Evolutionary conservation across 2,797 vertebrate genomes (phyloP).

Genomic region (Gymnodraco acuticeps): DNA sequence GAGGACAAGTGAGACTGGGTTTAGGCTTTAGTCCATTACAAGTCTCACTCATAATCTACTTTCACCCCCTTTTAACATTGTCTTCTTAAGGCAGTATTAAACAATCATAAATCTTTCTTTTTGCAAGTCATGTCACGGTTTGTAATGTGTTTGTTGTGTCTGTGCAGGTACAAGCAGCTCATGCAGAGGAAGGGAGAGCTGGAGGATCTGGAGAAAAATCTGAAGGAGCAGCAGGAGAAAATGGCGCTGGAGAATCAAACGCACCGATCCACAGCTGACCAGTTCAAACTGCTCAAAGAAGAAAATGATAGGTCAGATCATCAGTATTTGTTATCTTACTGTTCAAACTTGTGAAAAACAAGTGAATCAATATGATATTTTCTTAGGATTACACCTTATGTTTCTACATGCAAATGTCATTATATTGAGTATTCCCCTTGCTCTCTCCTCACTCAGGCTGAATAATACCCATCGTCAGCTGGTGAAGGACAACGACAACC

Average conservation of each 20-base stretch:
- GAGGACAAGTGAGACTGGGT: conserved; percentile 90
- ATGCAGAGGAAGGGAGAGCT: conserved; percentile 94
- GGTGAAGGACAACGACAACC: conserved; percentile 92
- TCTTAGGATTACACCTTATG: background rate
- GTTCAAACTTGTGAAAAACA: background rate
- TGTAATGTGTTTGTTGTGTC: background rate
- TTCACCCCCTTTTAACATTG: background rate
- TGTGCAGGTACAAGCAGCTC: conserved; percentile 92
- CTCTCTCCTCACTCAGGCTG: conserved; percentile 85
- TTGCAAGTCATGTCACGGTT: background rate
- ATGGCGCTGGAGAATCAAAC: conserved; percentile 92
- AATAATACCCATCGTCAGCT: conserved; percentile 90
- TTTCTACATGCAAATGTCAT: background rate
- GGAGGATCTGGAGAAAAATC: conserved; percentile 93
- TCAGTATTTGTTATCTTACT: background rate
- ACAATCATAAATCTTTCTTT: background rate
- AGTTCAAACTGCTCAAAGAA: conserved; percentile 89
- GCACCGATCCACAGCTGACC: conserved; percentile 88
- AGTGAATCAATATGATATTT: background rate
- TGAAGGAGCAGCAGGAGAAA: conserved; percentile 94
- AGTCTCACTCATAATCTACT: background rate
- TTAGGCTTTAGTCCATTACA: background rate
- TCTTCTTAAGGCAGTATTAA: background rate
- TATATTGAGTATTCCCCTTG: conserved; percentile 4
- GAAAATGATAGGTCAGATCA: conserved; percentile 91